These are phyloP conservation scores for Montipora foliosa DNA, from an alignment of 64 coral and sea anemone genomes.

Conservation along the genomic window DNA sequence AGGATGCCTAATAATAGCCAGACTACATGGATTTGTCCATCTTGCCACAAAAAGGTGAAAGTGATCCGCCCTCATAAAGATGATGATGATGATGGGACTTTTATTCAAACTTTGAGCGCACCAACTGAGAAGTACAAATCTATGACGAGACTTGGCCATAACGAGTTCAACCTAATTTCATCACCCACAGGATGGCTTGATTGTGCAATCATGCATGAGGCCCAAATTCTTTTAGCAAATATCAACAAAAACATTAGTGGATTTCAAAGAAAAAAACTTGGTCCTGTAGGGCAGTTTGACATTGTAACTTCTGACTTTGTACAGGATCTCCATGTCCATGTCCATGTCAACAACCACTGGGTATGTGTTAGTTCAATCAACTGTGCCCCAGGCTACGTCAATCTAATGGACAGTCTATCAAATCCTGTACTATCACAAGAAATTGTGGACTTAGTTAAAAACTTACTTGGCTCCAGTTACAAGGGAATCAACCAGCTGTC, in stretches of 20 bases:
- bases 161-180: neutral
- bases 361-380: neutral
- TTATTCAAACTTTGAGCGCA: neutral
- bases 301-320: neutral
- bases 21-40: conserved; percentile 15
- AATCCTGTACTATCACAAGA: neutral
- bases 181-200: conserved; percentile 21
- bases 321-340: neutral
- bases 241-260: neutral
- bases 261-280: neutral
- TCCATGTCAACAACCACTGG: neutral
- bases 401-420: neutral
- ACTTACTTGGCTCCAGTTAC: conserved; percentile 5
- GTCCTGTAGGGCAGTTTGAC: no score
- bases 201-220: conserved; percentile 4
- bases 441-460: neutral
- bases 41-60: conserved; percentile 6
- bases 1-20: conserved; percentile 14
- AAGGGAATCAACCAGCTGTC: neutral
- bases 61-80: neutral
- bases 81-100: neutral
- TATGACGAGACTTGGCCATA: neutral
- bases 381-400: neutral
- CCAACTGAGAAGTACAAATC: conserved; percentile 6
- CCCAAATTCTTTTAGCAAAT: conserved; percentile 6